A percentile compares a stretch with the other conserved stretches of the same genome.
Evolutionary conservation across 2,113 vertebrate genomes (phyloP).

Genomic region (Marmota monax): DNA sequence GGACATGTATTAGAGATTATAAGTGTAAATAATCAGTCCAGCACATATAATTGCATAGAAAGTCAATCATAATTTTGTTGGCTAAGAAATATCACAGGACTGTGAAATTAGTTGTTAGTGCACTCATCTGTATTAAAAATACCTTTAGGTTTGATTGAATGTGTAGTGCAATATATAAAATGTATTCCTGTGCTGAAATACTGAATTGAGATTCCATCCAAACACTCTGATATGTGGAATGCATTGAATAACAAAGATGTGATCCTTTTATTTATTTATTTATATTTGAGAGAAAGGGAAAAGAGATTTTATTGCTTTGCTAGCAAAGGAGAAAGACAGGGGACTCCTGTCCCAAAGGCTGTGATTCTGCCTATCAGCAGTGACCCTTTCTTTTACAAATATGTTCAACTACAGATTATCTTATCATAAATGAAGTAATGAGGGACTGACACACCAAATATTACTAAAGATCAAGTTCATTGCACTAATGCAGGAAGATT

Average conservation of each 20-base stretch:
- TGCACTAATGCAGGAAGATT: background rate
- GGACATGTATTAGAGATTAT: background rate
- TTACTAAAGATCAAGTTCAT: background rate
- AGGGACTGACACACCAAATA: background rate
- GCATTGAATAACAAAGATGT: background rate
- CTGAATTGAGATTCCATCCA: background rate
- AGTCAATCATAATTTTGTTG: constrained; percentile 24
- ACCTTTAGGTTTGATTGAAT: constrained; percentile 43
- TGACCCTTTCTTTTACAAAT: constrained; percentile 15
- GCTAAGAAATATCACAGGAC: constrained; percentile 22
- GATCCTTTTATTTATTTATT: no score
- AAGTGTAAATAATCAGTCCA: constrained; percentile 29
- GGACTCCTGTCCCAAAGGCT: no score
- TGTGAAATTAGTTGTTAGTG: constrained; percentile 33
- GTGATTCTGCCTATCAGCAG: no score
- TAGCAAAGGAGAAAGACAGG: no score
- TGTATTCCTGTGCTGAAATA: background rate
- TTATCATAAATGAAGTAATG: background rate
- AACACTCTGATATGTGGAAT: background rate
- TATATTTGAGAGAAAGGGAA: no score
- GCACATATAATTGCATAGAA: constrained; percentile 38
- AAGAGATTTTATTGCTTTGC: no score
- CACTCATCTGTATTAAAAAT: background rate
- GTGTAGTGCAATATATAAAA: background rate
- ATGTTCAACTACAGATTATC: background rate